Evolutionary conservation across 1,140 invertebrate species (phyloP).

Genomic region (Papilio machaon): DNA sequence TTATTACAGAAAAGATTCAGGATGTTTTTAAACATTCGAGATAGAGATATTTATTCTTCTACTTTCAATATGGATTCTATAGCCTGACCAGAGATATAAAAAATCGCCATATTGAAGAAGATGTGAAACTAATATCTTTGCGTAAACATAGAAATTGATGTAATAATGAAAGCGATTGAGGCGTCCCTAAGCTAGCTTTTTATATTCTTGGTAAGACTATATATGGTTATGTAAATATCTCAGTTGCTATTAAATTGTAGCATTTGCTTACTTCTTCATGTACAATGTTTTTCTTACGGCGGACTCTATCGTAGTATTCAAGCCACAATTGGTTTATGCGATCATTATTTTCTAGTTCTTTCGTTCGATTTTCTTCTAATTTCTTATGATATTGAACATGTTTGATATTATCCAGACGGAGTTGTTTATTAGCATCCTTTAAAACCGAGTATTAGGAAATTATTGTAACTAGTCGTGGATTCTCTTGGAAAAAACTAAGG

Average conservation of each 20-base stretch:
- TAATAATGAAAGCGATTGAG: too few relatives aligned
- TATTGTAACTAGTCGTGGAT: too few relatives aligned
- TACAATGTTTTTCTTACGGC: not conserved
- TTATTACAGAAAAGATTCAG: not conserved
- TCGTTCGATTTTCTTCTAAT: not conserved
- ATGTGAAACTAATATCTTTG: too few relatives aligned
- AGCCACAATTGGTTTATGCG: slow-evolving; percentile 5
- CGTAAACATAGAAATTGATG: too few relatives aligned
- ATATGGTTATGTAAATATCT: not conserved
- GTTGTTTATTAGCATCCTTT: slow-evolving; percentile 12
- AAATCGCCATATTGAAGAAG: too few relatives aligned
- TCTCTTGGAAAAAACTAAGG: too few relatives aligned
- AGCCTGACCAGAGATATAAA: too few relatives aligned
- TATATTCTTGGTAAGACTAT: not conserved
- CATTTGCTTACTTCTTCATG: slow-evolving; percentile 16
- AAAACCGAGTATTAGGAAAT: not conserved
- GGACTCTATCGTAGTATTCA: slow-evolving; percentile 23
- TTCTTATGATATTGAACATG: slow-evolving; percentile 41
- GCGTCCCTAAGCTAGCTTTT: not conserved
- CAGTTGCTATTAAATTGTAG: not conserved
- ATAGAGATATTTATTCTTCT: too few relatives aligned
- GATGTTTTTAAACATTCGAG: too few relatives aligned
- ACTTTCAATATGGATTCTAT: too few relatives aligned
- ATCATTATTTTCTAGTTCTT: not conserved
- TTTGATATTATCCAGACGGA: slow-evolving; percentile 45